Evolutionary conservation across 2,113 vertebrate genomes (phyloP).

Genomic region (Passerina amoena): DNA sequence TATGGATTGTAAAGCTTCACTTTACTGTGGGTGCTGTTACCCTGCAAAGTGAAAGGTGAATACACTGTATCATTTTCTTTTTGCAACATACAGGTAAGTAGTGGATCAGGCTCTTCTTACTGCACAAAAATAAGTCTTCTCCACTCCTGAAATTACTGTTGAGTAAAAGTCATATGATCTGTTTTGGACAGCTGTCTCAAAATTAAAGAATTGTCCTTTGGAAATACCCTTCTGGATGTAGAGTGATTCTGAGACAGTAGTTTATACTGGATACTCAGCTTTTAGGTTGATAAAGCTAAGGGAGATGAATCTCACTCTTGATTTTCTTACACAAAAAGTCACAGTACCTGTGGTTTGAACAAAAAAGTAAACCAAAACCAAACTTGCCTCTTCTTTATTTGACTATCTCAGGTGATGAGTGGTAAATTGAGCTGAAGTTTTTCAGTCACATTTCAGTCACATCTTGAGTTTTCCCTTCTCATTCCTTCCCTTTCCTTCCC

Average conservation of each 20-base stretch:
- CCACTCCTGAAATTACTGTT: neutral
- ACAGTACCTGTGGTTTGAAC: fast-evolving
- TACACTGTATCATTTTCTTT: neutral
- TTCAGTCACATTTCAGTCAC: neutral
- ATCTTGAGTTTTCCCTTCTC: neutral
- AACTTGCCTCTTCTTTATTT: neutral
- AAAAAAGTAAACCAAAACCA: neutral
- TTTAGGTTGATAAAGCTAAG: neutral
- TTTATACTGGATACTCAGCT: neutral
- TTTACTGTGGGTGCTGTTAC: neutral
- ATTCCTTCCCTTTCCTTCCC: neutral
- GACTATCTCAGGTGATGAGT: neutral
- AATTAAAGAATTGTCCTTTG: neutral
- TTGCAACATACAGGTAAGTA: neutral
- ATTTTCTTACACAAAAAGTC: neutral
- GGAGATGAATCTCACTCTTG: neutral
- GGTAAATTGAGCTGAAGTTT: neutral
- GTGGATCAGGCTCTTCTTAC: neutral
- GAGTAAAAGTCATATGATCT: neutral
- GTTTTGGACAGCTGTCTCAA: neutral
- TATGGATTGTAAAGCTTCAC: neutral
- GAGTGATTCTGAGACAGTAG: neutral
- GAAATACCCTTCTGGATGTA: neutral
- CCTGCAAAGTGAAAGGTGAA: neutral
- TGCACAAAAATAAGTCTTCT: neutral